These are phyloP conservation scores for Hydractinia echinata DNA, from an alignment of 30 jellyfish, hydroid and myxozoan genomes.

Conservation along the genomic window DNA sequence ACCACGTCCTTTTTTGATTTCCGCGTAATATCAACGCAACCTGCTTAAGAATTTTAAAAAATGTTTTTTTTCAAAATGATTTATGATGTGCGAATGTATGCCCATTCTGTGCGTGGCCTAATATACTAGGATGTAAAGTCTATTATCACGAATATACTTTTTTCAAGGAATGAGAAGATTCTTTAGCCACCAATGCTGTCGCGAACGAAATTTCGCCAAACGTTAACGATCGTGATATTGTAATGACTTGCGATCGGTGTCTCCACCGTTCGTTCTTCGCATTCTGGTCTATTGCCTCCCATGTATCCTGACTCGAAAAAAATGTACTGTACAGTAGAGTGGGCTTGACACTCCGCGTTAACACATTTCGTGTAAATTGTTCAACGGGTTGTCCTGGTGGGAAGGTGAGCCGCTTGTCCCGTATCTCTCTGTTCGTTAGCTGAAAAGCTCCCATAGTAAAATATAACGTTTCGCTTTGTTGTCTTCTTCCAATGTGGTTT, in stretches of 20 bases:
- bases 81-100: slow-evolving; percentile 74
- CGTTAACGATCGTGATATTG: slow-evolving; percentile 76
- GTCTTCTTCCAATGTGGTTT: slow-evolving; percentile 64
- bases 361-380: slow-evolving; percentile 63
- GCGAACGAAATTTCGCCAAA: slow-evolving; percentile 90
- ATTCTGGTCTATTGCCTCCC: slow-evolving; percentile 65
- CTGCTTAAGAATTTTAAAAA: slow-evolving; percentile 60
- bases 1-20: slow-evolving; percentile 29
- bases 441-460: slow-evolving; percentile 87
- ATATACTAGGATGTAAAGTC: slow-evolving; percentile 87
- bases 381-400: slow-evolving; percentile 93
- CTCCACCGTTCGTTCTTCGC: slow-evolving; percentile 97
- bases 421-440: slow-evolving; percentile 92
- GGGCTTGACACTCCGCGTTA: slow-evolving; percentile 78
- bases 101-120: slow-evolving; percentile 99
- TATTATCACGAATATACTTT: slow-evolving; percentile 45
- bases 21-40: slow-evolving; percentile 56
- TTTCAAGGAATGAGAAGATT: slow-evolving; percentile 44
- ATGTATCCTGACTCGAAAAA: slow-evolving; percentile 82
- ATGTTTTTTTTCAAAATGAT: slow-evolving; percentile 73
- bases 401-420: slow-evolving; percentile 88
- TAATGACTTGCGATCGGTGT: slow-evolving; percentile 77
- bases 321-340: slow-evolving; percentile 59
- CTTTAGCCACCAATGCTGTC: slow-evolving; percentile 50
- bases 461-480: slow-evolving; percentile 68